Conservation (phyloP, 2,797 vertebrate genomes). For the Darevskia nairensis region DNA sequence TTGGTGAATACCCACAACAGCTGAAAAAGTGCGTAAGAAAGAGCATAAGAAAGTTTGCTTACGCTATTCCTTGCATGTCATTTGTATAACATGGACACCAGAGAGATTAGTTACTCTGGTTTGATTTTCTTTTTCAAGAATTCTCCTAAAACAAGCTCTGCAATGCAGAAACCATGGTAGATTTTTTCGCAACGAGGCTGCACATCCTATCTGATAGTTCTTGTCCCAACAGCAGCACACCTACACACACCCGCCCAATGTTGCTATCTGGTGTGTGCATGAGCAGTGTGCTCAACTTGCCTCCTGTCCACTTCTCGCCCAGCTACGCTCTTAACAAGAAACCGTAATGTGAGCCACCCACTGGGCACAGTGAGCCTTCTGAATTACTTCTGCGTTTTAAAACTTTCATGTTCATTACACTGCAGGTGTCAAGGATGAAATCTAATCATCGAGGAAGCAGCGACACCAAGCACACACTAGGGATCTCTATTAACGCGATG, state of each 20-base stretch:
- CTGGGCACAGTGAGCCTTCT: slow-evolving; percentile 64
- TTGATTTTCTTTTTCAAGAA: neutral
- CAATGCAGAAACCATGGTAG: slow-evolving; percentile 46
- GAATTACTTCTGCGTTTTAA: slow-evolving; percentile 74
- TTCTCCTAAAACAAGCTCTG: slow-evolving; percentile 45
- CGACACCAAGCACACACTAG: slow-evolving; percentile 40
- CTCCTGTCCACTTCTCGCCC: slow-evolving; percentile 67
- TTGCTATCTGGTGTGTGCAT: slow-evolving; percentile 68
- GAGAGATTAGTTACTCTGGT: neutral
- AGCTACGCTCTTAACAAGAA: slow-evolving; percentile 69
- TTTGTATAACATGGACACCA: neutral
- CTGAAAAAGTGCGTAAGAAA: neutral
- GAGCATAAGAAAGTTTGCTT: neutral
- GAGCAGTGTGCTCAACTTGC: slow-evolving; percentile 71
- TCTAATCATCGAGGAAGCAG: slow-evolving; percentile 48
- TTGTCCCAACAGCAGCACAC: slow-evolving; percentile 27
- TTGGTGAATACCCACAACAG: neutral
- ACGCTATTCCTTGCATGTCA: neutral
- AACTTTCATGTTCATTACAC: slow-evolving; percentile 73
- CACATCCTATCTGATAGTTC: slow-evolving; percentile 67
- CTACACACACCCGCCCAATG: slow-evolving; percentile 51
- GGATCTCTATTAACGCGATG: slow-evolving; percentile 8
- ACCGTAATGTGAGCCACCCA: slow-evolving; percentile 73
- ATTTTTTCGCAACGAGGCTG: slow-evolving; percentile 53
- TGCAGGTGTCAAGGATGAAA: slow-evolving; percentile 73